Evolutionary conservation across 1,140 invertebrate genomes (phyloP), one percentile per base, ranked within the genome.

Genomic region (Cydia amplana): DNA sequence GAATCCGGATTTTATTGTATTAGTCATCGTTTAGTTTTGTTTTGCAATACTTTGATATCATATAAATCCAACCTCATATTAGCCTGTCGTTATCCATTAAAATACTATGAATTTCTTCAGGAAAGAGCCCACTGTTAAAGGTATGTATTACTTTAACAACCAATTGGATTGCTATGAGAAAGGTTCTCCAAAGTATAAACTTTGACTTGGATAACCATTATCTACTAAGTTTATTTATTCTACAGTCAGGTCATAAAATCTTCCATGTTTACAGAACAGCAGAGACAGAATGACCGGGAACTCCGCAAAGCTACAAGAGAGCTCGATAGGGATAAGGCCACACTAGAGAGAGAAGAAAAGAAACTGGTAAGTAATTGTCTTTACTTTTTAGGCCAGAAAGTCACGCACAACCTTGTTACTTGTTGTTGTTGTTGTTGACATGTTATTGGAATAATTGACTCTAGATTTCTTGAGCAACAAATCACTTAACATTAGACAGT

Each of bases 281-380:
- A 98, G 88, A 94, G 96, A 63, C 94, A 96, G 86, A 97, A 97
- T 94, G 97, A 98, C 84, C 94, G 95, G 81, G 95, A 95, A 49
- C 87, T 98, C 32, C 92, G 96, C 25, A 97, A 96, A 94, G 96
- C 96, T 40, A 95, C 95, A 5, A 93, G 98, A 85, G 97, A 98
- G 89, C 94, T 98, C 79, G 97, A 97, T 77, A 94, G 97, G 80
- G 97, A 98, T 87, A 94, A 96, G 80, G 87, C 94, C 74, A 94
- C 96, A 81, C 88, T 98, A 74, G 97, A 98, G 91, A 94, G 95
- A 83, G 97, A 98, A 93, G 98, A 98, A 91, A 98, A 98, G 82
- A 97, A 98, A 94, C 88, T 99, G 83, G 96, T 97, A 93, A 28
- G n/a, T 28, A 1, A 90, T 88, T 84, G 77, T 32, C 51, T 67